Evolutionary conservation across 37 sponge, comb jelly and placozoan genomes (phyloP), one percentile per base, ranked within the genome.

Genomic region (Theonella swinhoei): DNA sequence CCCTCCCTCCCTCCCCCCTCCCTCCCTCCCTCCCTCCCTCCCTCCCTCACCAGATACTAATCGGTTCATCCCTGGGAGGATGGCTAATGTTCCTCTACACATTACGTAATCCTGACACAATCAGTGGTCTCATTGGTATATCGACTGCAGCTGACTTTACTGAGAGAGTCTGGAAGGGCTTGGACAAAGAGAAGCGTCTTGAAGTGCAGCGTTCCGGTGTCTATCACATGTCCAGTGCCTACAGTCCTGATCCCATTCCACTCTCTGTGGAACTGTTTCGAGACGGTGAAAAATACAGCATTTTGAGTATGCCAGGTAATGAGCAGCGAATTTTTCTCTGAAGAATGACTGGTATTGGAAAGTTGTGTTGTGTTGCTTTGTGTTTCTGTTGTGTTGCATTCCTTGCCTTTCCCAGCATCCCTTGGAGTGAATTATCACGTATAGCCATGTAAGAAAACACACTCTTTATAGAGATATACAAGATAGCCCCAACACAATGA

Each of bases 41-140:
- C 54, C 14, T 14, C 14, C 14, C 54, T 14, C 54, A 17, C 54
- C 54, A 47, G 64, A 34, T 94, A 0, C 62, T 94, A 5, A 88
- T 94, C 0, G 94, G 94, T 0, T 84, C 72, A 37, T 76, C 84
- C 19, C 37, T 94, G 20, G 94, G 94, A 7, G 91, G 94, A 1
- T 89, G 90, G 90, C 82, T 94, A 32, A 87, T 90, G 91, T 88
- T 90, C 37, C 88, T 94, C 43, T 81, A 80, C 75, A 79, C 91
- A 17, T 70, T 90, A 85, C 38, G 91, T 17, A 86, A 89, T 37
- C 91, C 91, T 14, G 91, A 94, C 20, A 77, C n/a, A 30, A 69
- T 94, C 32, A 38, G 41, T 63, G 88, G 81, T 17, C 66, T 94
- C 31, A 79, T 94, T n/a, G 94, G 94, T 5, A 42, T 94, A 33